These are phyloP conservation scores for Oxyteleia sp. DNA, from an alignment of 2,888 invertebrate genomes.

Conservation along the genomic window DNA sequence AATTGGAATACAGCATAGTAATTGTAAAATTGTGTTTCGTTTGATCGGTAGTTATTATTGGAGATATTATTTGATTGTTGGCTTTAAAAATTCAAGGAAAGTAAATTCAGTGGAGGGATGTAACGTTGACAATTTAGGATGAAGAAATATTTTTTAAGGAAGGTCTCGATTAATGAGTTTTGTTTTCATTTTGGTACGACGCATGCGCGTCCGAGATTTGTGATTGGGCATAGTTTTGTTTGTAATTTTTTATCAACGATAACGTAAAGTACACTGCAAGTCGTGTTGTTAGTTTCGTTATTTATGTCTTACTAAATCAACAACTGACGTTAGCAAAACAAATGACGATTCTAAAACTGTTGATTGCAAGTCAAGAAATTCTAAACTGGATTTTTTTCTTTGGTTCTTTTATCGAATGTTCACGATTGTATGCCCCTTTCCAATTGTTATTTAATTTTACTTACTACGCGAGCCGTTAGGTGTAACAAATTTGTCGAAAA, in stretches of 20 bases:
- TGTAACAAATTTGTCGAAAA: constrained; percentile 26
- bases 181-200: neutral
- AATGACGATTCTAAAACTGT: neutral
- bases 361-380: neutral
- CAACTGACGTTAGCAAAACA: neutral
- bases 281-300: neutral
- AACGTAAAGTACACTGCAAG: neutral
- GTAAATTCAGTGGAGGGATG: constrained; percentile 33
- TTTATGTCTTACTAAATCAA: neutral
- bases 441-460: constrained; percentile 41
- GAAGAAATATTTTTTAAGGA: constrained; percentile 44
- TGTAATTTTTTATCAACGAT: neutral
- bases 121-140: constrained; percentile 32
- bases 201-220: neutral
- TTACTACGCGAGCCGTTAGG: constrained; percentile 5
- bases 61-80: too few relatives aligned
- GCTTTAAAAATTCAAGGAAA: constrained; percentile 16
- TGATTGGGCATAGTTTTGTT: constrained; percentile 9
- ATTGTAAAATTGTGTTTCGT: too few relatives aligned
- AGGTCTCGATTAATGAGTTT: constrained; percentile 13
- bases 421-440: constrained; percentile 10
- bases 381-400: neutral
- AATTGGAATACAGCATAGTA: too few relatives aligned
- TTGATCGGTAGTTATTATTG: too few relatives aligned
- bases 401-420: neutral